These are phyloP conservation scores for Apamea monoglypha DNA, from an alignment of 2,888 invertebrate genomes.

Conservation along the genomic window DNA sequence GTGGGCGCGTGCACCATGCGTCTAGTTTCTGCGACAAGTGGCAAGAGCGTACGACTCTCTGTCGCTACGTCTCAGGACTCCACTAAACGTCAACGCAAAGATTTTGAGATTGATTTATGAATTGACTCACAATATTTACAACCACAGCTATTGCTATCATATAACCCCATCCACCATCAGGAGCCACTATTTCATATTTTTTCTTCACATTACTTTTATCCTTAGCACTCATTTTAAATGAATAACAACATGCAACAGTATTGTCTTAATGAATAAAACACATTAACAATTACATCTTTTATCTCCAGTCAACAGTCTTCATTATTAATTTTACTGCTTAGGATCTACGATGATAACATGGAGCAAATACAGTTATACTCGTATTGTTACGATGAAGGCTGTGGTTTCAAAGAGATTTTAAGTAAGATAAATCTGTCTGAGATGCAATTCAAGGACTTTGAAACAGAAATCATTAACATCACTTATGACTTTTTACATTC, in stretches of 20 bases:
- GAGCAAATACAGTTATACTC: constrained; percentile 42
- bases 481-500: not conserved
- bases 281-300: constrained; percentile 56
- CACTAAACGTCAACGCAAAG: not conserved
- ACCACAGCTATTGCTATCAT: constrained; percentile 91
- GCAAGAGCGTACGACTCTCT: not conserved
- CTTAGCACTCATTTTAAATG: constrained; percentile 69
- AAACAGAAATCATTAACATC: not conserved
- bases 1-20: not conserved
- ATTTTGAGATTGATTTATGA: not conserved
- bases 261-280: constrained; percentile 47
- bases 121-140: constrained; percentile 90
- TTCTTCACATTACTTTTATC: constrained; percentile 65
- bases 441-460: constrained; percentile 4
- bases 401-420: constrained; percentile 16
- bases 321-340: constrained; percentile 48
- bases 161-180: constrained; percentile 94
- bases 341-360: constrained; percentile 50
- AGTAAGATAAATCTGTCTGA: constrained; percentile 13
- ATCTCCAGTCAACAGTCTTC: constrained; percentile 62
- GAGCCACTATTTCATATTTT: constrained; percentile 81
- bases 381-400: constrained; percentile 22
- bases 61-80: not conserved
- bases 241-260: constrained; percentile 24
- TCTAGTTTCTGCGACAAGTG: not conserved